These are phyloP conservation scores for Hyposmocoma kahamanoa DNA, from an alignment of 1,140 invertebrate genomes.

Conservation along the genomic window DNA sequence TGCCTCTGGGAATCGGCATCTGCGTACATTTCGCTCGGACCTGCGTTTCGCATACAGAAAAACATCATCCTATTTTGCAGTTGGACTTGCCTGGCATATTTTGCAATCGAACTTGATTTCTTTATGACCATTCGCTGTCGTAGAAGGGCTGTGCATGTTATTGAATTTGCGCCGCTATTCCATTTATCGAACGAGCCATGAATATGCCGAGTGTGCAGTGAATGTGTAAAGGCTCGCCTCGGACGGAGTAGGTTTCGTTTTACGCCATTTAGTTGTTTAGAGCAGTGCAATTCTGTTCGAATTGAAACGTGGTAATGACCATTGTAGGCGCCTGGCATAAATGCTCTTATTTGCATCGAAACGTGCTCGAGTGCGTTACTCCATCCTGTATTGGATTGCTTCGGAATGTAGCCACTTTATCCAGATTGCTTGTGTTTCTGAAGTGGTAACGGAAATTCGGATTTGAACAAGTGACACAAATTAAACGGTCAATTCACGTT, in stretches of 20 bases:
- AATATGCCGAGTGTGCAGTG: conserved; percentile 46
- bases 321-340: conserved; percentile 54
- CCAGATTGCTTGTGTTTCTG: conserved; percentile 18
- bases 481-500: background rate
- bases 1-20: conserved; percentile 60
- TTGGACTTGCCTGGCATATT: conserved; percentile 7
- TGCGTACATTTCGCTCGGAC: conserved; percentile 25
- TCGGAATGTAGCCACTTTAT: conserved; percentile 33
- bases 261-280: conserved; percentile 57
- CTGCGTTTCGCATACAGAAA: conserved; percentile 37
- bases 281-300: conserved; percentile 39
- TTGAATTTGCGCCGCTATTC: conserved; percentile 32
- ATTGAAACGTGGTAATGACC: conserved; percentile 64
- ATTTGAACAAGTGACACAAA: background rate
- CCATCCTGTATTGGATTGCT: conserved; percentile 23
- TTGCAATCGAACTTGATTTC: conserved; percentile 27
- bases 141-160: conserved; percentile 19
- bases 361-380: conserved; percentile 43
- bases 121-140: conserved; percentile 23
- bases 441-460: background rate
- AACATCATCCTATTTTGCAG: conserved; percentile 19
- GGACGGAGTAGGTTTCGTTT: conserved; percentile 42
- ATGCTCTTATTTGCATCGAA: conserved; percentile 62
- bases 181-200: conserved; percentile 36
- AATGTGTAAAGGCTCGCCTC: conserved; percentile 18